Evolutionary conservation across 2,113 vertebrate species (phyloP), one percentile per base, ranked within the genome.

Genomic region (Eublepharis macularius): DNA sequence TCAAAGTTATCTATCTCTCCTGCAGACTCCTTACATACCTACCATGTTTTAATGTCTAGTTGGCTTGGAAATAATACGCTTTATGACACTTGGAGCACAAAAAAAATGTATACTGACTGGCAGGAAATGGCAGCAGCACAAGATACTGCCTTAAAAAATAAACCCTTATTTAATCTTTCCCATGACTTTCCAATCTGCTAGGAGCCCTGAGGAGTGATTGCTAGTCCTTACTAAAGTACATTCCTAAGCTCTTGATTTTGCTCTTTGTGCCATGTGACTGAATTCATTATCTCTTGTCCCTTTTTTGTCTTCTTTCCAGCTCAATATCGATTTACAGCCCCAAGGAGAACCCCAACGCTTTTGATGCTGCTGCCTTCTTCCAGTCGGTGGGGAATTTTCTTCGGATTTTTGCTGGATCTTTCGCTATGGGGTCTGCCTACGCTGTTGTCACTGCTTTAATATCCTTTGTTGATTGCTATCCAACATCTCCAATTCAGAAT

Each of bases 401-500:
- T 29, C 92, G 94, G 3, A 97, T 98, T 88, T 97, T 98, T 81
- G 94, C 94, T 5, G 96, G 96, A 86, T 98, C 97, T 0, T 96
- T 98, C 91, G 95, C 96, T 45, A 94, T 97, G 93, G 97, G 97
- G 80, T 97, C 97, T 16, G 93, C 95, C 0, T 98, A 97, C 47
- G 96, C 96, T 43, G 88, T 98, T 76, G 94, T 97, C 91, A 98
- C 97, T 51, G 97, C 97, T 75, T 93, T 98, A 91, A 98, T 98
- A 98, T 98, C 97, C 97, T 98, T 98, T 96, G 24, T 39, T 24
- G 36, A 49, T 90, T 90, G 63, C 82, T 91, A 86, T 74, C 69
- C 83, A 66, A 60, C n/a, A 84, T 2, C 12, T 87, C 80, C 82
- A 85, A 43, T 19, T 54, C 2, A 54, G 0, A 2, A 9, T 1